Evolutionary conservation across 2,797 vertebrate species (phyloP).

Genomic region (Anguilla obscura): DNA sequence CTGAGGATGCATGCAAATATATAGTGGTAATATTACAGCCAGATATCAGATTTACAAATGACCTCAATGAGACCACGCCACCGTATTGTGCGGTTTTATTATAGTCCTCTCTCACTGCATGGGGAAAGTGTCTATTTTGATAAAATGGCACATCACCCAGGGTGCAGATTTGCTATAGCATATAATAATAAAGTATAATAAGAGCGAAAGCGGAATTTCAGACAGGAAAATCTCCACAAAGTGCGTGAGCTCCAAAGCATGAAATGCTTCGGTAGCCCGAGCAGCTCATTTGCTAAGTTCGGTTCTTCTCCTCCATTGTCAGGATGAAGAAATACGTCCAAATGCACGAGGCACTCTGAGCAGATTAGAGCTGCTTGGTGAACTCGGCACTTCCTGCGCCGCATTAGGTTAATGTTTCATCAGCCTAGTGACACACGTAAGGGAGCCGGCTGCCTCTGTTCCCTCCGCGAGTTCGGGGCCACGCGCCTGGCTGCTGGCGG

Average conservation of each 20-base stretch:
- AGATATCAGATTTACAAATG: background rate
- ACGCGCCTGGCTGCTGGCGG: too few species aligned
- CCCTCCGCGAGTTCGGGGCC: background rate
- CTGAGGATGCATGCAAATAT: background rate
- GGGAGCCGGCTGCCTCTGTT: background rate
- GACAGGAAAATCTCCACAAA: background rate
- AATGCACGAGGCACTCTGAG: background rate
- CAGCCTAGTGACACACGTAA: background rate
- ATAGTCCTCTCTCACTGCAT: background rate
- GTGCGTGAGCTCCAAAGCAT: background rate
- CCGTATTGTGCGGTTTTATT: background rate
- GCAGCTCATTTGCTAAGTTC: background rate
- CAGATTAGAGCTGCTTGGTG: background rate
- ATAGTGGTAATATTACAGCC: background rate
- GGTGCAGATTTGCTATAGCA: background rate
- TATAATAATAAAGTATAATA: background rate
- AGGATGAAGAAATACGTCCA: slow-evolving; percentile 12
- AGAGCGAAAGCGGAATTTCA: background rate
- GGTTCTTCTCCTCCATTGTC: background rate
- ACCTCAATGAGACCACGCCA: background rate
- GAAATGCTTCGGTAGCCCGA: background rate
- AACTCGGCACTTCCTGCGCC: background rate
- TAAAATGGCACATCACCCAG: background rate
- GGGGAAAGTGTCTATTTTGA: background rate
- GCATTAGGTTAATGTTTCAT: slow-evolving; percentile 14